phyloP scores from a whole-genome alignment of 2,888 invertebrate species.

The Alentia gelatinosa region DNA sequence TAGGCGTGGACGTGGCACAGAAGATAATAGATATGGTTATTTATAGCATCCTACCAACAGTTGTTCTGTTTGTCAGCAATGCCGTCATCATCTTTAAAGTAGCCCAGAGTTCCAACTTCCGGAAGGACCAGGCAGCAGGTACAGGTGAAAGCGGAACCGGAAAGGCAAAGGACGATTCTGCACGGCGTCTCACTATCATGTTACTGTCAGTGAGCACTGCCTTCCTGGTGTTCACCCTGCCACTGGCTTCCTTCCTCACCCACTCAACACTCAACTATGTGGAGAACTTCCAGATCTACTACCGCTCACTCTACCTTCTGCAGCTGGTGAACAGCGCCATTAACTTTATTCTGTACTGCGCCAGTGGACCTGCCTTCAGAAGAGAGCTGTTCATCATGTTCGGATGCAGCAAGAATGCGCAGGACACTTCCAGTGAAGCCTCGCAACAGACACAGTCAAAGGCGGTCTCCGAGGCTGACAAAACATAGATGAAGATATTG shows the following conservation, averaged over 20 bases:
- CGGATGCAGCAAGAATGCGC: not conserved
- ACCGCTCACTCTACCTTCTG: not conserved
- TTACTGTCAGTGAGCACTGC: not conserved
- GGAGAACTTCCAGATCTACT: not conserved
- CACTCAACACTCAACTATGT: not conserved
- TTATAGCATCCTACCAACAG: not conserved
- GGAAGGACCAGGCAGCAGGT: not conserved
- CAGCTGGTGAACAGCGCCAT: not conserved
- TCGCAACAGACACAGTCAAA: slow-evolving; percentile 2
- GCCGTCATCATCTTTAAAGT: slow-evolving; percentile 1
- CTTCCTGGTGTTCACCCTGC: not conserved
- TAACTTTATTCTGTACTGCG: not conserved
- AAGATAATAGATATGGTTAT: slow-evolving; percentile 15
- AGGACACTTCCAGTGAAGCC: not conserved
- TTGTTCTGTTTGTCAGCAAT: not conserved
- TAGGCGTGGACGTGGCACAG: not conserved
- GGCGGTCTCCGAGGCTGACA: not conserved
- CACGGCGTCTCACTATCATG: not conserved
- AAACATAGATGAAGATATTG: too few relatives aligned
- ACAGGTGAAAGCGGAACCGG: not conserved
- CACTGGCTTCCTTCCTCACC: not conserved
- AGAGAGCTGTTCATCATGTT: slow-evolving; percentile 1
- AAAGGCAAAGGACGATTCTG: not conserved
- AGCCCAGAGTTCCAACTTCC: not conserved
- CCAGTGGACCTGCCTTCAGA: not conserved